Conservation (phyloP, 2,113 vertebrate genomes). For the Cathartes aura region DNA sequence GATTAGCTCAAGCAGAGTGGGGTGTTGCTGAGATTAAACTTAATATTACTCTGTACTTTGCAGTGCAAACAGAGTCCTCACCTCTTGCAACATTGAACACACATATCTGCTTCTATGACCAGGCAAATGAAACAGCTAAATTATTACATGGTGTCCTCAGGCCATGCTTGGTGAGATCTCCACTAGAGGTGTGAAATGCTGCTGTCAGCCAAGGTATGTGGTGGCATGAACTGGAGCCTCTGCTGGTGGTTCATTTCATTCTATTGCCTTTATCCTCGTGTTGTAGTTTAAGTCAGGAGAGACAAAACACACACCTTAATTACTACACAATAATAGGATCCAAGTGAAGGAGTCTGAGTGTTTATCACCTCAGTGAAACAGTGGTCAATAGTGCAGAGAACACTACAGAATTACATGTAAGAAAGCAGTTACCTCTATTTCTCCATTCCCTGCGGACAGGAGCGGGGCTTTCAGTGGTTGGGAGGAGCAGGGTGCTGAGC, state of each 20-base stretch:
- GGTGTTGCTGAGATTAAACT: background rate
- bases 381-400: background rate
- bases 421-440: background rate
- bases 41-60: background rate
- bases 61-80: background rate
- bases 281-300: background rate
- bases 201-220: background rate
- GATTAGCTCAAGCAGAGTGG: background rate
- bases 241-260: background rate
- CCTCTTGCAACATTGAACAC: background rate
- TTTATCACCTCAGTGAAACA: background rate
- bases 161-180: rapidly evolving
- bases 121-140: background rate
- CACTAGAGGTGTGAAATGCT: background rate
- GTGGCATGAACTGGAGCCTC: background rate
- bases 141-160: background rate
- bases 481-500: background rate
- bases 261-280: background rate
- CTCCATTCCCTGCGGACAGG: background rate
- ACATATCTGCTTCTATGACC: background rate
- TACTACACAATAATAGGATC: background rate
- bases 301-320: background rate
- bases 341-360: background rate
- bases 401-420: background rate
- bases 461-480: rapidly evolving